Conservation (phyloP, 2,797 vertebrate species). For the Melanotaenia parkinsoni region DNA sequence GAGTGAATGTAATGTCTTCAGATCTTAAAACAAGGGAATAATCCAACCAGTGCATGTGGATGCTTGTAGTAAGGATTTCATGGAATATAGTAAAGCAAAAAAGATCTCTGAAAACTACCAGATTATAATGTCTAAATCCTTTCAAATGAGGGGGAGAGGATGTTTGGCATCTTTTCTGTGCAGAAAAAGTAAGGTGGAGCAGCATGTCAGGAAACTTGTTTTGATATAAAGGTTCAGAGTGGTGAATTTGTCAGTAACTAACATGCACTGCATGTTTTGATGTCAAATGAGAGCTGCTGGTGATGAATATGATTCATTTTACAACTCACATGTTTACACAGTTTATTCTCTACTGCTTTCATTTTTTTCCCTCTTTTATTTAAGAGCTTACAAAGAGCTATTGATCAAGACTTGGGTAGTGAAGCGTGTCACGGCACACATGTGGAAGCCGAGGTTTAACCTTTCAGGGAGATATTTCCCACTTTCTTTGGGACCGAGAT, state of each 20-base stretch:
- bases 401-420: slow-evolving; percentile 47
- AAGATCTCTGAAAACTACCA: neutral
- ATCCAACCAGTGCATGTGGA: neutral
- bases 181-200: neutral
- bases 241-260: neutral
- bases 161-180: neutral
- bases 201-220: neutral
- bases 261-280: neutral
- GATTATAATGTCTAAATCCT: neutral
- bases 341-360: neutral
- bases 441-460: neutral
- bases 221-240: neutral
- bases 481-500: neutral
- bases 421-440: neutral
- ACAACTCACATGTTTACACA: slow-evolving; percentile 6
- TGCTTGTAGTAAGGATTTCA: neutral
- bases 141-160: neutral
- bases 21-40: neutral
- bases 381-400: slow-evolving; percentile 23
- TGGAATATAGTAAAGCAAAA: neutral
- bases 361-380: neutral
- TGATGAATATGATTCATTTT: neutral
- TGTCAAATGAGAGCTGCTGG: neutral
- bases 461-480: neutral
- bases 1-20: neutral